Evolutionary conservation across 2,888 invertebrate genomes (phyloP).

Genomic region (Gymnocheta viridis): DNA sequence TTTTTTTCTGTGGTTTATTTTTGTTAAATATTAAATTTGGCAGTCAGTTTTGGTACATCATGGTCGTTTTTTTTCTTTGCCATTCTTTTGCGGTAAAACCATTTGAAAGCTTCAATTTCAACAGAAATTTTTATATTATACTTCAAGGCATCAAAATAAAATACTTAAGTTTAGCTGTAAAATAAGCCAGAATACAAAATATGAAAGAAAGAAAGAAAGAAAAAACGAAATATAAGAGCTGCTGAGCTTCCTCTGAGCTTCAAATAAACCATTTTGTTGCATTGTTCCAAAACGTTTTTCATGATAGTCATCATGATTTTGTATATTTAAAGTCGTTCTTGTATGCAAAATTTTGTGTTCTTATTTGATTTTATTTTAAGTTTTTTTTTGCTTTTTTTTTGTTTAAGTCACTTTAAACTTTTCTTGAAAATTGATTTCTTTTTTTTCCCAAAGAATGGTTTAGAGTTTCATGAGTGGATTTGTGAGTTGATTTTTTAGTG

Average conservation of each 20-base stretch:
- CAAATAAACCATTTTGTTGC: conserved; percentile 68
- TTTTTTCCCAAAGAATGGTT: conserved; percentile 47
- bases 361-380: conserved; percentile 32
- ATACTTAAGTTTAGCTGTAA: conserved; percentile 34
- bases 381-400: background rate
- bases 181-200: conserved; percentile 2
- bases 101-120: conserved; percentile 77
- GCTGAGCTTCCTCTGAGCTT: conserved; percentile 71
- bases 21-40: conserved; percentile 60
- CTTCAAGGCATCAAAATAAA: conserved; percentile 68
- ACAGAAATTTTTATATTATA: conserved; percentile 77
- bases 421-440: conserved; percentile 39
- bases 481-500: conserved; percentile 62
- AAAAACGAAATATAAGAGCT: background rate
- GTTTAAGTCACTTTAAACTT: conserved; percentile 7
- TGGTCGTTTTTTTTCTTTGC: background rate
- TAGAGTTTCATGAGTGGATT: conserved; percentile 40
- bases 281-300: conserved; percentile 72
- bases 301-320: conserved; percentile 72
- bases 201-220: no score
- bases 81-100: conserved; percentile 58
- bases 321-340: conserved; percentile 74
- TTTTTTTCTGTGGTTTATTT: conserved; percentile 46
- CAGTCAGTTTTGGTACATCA: conserved; percentile 38
- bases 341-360: conserved; percentile 68